Conservation (phyloP, 2,113 vertebrate species). For the Gobiocypris rarus region DNA sequence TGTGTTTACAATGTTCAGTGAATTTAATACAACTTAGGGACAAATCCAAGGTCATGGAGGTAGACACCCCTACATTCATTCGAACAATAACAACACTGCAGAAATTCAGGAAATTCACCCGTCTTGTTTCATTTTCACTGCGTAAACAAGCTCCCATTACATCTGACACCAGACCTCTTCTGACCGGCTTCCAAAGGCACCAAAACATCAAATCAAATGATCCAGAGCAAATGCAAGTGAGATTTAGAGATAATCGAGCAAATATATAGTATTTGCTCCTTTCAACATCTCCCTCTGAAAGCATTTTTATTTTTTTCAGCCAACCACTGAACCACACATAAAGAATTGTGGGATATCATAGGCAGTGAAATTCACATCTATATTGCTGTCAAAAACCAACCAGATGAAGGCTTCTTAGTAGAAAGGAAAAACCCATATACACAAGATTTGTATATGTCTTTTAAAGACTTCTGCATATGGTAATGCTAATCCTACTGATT, state of each 20-base stretch:
- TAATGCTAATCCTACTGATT: not conserved
- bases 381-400: not conserved
- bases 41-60: not conserved
- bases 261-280: not conserved
- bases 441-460: not conserved
- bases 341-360: not conserved
- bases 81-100: not conserved
- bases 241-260: not conserved
- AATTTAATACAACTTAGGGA: not conserved
- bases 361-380: not conserved
- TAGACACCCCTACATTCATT: no score
- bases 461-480: not conserved
- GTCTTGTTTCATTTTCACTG: constrained; percentile 10
- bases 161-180: not conserved
- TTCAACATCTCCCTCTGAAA: not conserved
- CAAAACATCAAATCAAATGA: constrained; percentile 19
- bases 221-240: constrained; percentile 12
- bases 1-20: not conserved
- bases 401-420: not conserved
- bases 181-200: not conserved
- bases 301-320: not conserved
- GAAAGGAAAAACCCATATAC: not conserved
- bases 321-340: not conserved
- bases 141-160: not conserved
- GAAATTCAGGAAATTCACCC: not conserved